These are phyloP conservation scores for Gymnobelideus leadbeateri DNA, from an alignment of 2,113 vertebrate species.

Conservation along the genomic window DNA sequence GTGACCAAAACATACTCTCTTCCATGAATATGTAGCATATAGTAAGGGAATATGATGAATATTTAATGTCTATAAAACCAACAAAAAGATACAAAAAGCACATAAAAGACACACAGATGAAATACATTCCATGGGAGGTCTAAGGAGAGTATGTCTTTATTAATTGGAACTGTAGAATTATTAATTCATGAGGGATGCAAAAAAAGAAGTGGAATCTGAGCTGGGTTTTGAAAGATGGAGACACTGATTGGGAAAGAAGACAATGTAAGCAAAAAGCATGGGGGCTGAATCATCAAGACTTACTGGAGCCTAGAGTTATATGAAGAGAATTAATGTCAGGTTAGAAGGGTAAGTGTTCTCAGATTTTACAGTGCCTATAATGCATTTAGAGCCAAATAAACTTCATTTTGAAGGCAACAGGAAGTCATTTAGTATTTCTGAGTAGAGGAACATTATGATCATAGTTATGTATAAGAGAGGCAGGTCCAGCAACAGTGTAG, in stretches of 20 bases:
- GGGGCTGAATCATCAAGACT: too few relatives aligned
- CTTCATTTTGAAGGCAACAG: background rate
- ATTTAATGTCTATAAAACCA: background rate
- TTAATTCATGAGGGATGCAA: background rate
- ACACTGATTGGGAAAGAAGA: background rate
- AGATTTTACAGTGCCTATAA: background rate
- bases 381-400: background rate
- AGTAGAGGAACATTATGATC: too few relatives aligned
- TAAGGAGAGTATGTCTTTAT: background rate
- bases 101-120: background rate
- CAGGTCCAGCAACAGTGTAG: too few relatives aligned
- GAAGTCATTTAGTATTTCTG: too few relatives aligned
- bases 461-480: too few relatives aligned
- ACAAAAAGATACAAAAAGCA: background rate
- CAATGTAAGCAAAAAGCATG: background rate
- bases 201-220: background rate
- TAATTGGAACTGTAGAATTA: background rate
- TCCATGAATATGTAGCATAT: background rate
- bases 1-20: background rate
- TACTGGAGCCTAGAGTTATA: too few relatives aligned
- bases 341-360: background rate
- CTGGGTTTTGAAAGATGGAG: background rate
- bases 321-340: background rate
- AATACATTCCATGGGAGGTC: background rate
- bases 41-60: background rate